Percentiles rank a stretch among this genome's conserved stretches.
Conservation (phyloP, 2,888 invertebrate genomes). For the Chaitophorus viminalis region DNA sequence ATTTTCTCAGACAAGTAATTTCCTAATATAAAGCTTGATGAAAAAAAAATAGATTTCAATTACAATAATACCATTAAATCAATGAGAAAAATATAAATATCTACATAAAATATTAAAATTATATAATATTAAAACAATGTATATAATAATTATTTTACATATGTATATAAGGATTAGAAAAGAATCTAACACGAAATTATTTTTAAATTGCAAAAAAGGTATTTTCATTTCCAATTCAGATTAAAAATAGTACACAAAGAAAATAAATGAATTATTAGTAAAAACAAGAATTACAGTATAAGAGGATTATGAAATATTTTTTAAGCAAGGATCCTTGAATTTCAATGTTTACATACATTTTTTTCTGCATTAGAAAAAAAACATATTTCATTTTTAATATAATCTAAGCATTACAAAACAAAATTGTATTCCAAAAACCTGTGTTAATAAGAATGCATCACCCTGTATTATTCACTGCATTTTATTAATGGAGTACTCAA, state of each 20-base stretch:
- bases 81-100: conserved; percentile 55
- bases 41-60: conserved; percentile 38
- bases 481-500: conserved; percentile 21
- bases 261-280: background rate
- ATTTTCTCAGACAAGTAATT: conserved; percentile 9
- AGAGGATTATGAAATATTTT: background rate
- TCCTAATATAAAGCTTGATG: conserved; percentile 24
- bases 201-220: background rate
- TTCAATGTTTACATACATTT: background rate
- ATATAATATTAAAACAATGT: conserved; percentile 54
- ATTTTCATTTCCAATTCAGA: conserved; percentile 21
- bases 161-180: conserved; percentile 15
- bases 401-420: conserved; percentile 17
- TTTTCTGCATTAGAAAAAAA: conserved; percentile 10
- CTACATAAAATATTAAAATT: conserved; percentile 57
- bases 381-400: background rate
- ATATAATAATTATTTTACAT: conserved; percentile 52
- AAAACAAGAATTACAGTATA: background rate
- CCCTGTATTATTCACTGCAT: conserved; percentile 43
- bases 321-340: background rate
- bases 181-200: conserved; percentile 11
- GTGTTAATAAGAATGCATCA: conserved; percentile 33
- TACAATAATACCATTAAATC: conserved; percentile 32
- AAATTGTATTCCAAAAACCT: conserved; percentile 14
- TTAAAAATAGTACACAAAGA: conserved; percentile 1